Percentiles rank a stretch among this genome's conserved stretches.
Conservation (phyloP, 2,113 vertebrate species). For the Tetraodon nigroviridis region DNA sequence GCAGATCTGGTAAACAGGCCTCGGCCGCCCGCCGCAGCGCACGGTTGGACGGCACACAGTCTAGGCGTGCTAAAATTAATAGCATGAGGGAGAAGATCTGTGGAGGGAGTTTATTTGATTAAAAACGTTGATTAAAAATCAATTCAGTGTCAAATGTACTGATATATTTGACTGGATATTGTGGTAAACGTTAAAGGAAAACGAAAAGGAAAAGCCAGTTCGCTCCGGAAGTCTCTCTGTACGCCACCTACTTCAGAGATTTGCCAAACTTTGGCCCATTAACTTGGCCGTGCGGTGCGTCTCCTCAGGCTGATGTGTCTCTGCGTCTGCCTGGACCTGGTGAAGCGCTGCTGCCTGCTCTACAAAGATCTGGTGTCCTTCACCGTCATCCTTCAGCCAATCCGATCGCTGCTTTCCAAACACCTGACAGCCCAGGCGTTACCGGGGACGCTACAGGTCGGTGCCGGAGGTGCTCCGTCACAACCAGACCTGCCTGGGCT, state of each 20-base stretch:
- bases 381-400: conserved; percentile 73
- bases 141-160: too few relatives aligned
- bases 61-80: conserved; percentile 19
- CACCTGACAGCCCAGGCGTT: conserved; percentile 62
- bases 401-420: conserved; percentile 74
- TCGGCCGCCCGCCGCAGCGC: conserved; percentile 4
- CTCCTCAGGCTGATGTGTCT: conserved; percentile 80
- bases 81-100: neutral
- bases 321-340: conserved; percentile 78
- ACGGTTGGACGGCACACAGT: conserved; percentile 31
- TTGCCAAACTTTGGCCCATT: too few relatives aligned
- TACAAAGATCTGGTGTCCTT: conserved; percentile 80
- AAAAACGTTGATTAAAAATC: too few relatives aligned
- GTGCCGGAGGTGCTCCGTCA: neutral
- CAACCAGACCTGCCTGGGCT: neutral
- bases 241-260: too few relatives aligned
- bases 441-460: conserved; percentile 79
- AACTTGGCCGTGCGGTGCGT: too few relatives aligned
- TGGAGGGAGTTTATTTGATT: neutral
- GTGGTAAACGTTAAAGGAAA: too few relatives aligned
- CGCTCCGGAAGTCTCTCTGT: too few relatives aligned
- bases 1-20: conserved; percentile 43
- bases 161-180: too few relatives aligned
- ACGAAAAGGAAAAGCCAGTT: too few relatives aligned
- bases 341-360: conserved; percentile 74